phyloP scores from a whole-genome alignment of 2,113 vertebrate genomes.

The Sardina pilchardus region DNA sequence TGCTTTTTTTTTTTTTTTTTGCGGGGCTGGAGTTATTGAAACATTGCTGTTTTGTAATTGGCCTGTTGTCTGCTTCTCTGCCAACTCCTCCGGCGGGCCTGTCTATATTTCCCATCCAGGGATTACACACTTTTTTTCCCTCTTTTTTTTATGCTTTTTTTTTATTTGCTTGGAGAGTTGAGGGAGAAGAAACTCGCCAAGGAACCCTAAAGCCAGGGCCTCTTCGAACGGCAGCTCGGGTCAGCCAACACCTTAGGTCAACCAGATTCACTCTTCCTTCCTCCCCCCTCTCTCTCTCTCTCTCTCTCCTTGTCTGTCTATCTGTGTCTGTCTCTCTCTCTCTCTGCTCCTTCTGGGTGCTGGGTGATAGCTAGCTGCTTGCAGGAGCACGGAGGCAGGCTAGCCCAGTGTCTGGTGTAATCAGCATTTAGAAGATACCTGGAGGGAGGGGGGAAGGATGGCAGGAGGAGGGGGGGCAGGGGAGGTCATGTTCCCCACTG shows the following conservation, averaged over 20 bases:
- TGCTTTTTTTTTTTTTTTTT: slow-evolving; percentile 56
- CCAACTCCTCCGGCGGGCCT: slow-evolving; percentile 60
- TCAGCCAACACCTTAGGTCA: slow-evolving; percentile 64
- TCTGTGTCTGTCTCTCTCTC: slow-evolving; percentile 44
- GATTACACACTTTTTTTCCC: slow-evolving; percentile 25
- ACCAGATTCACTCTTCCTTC: slow-evolving; percentile 31
- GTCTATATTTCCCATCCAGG: slow-evolving; percentile 60
- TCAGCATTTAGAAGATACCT: slow-evolving; percentile 70
- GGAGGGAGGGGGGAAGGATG: slow-evolving; percentile 44
- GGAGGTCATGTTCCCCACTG: slow-evolving; percentile 47
- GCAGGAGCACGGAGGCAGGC: slow-evolving; percentile 36
- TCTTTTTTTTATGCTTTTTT: slow-evolving; percentile 1
- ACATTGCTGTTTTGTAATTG: slow-evolving; percentile 50
- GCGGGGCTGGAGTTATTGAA: slow-evolving; percentile 55
- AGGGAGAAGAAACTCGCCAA: slow-evolving; percentile 46
- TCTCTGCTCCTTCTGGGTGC: slow-evolving; percentile 49
- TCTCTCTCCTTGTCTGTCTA: neutral
- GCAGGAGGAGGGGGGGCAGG: slow-evolving; percentile 36
- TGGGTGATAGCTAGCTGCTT: slow-evolving; percentile 30
- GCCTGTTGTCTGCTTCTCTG: slow-evolving; percentile 44
- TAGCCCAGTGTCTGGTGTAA: slow-evolving; percentile 64
- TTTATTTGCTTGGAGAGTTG: slow-evolving; percentile 46
- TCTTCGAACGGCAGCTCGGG: slow-evolving; percentile 56
- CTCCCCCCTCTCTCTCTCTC: slow-evolving; percentile 2
- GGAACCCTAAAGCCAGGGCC: slow-evolving; percentile 56